Conservation (phyloP, 23 tunicate species). For the Ciona savignyi region DNA sequence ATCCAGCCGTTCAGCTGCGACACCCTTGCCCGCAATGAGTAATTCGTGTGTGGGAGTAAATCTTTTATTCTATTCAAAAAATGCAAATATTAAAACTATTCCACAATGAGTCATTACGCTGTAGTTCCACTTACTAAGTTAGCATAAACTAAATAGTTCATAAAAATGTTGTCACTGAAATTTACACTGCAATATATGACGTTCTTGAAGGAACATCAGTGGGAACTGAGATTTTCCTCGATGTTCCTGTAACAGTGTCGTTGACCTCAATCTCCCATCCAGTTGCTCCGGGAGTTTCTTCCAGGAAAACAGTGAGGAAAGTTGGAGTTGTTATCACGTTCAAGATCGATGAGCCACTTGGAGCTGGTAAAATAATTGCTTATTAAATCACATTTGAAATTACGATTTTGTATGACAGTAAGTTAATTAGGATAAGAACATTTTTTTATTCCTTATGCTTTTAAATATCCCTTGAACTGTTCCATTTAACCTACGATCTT, state of each 20-base stretch:
- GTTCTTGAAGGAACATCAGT: constrained; percentile 6
- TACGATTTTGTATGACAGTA: no score
- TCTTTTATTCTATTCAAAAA: neutral
- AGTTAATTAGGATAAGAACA: no score
- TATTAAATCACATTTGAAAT: no score
- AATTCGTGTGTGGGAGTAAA: neutral
- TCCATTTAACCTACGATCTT: no score
- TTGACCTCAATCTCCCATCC: constrained; percentile 27
- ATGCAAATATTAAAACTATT: no score
- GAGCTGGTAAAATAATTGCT: constrained; percentile 25
- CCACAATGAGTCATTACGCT: no score
- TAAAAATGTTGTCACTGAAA: neutral
- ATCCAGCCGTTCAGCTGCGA: neutral
- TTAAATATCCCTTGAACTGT: no score
- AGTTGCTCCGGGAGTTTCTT: constrained; percentile 34
- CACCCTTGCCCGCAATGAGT: neutral
- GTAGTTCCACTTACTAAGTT: neutral
- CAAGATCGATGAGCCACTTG: constrained; percentile 2
- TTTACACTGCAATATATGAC: constrained; percentile 22
- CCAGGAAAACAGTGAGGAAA: constrained; percentile 29
- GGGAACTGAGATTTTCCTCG: neutral
- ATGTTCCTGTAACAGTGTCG: constrained; percentile 14
- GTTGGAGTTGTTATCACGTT: constrained; percentile 25
- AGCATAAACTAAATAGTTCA: neutral
- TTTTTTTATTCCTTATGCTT: no score